Percentiles rank a stretch among this genome's conserved stretches.
phyloP scores from a whole-genome alignment of 2,797 vertebrate genomes.

The Cyprinodon diabolis region DNA sequence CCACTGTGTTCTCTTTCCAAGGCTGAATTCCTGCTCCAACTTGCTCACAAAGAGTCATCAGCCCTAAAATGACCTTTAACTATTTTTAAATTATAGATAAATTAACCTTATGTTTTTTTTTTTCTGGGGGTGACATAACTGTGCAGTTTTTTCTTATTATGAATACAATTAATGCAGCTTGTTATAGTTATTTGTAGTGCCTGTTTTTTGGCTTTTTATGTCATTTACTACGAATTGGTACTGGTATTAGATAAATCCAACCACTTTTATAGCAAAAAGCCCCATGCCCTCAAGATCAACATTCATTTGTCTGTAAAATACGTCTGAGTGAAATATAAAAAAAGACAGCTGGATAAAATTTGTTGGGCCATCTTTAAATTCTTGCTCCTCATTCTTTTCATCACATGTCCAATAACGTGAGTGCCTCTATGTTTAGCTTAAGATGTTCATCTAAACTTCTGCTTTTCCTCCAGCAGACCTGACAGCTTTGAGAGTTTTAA shows the following conservation, averaged over 20 bases:
- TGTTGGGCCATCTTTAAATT: constrained; percentile 32
- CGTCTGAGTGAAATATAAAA: background rate
- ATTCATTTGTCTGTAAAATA: background rate
- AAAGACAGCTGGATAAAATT: constrained; percentile 30
- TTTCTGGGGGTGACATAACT: background rate
- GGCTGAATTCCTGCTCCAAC: constrained; percentile 59
- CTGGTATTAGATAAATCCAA: background rate
- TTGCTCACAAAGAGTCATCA: constrained; percentile 38
- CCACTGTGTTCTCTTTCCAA: constrained; percentile 67
- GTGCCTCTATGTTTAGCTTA: constrained; percentile 48
- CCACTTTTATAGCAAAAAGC: background rate
- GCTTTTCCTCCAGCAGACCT: constrained; percentile 61
- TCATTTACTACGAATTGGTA: background rate
- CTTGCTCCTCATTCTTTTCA: constrained; percentile 14
- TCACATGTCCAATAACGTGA: constrained; percentile 55
- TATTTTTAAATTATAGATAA: constrained; percentile 29
- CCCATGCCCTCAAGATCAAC: background rate
- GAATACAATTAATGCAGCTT: background rate
- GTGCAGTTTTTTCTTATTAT: background rate
- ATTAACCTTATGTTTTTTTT: constrained; percentile 6
- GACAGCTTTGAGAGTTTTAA: constrained; percentile 53
- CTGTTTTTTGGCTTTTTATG: background rate
- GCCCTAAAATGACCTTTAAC: constrained; percentile 39
- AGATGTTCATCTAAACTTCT: constrained; percentile 49
- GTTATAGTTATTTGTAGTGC: background rate